A percentile compares a stretch with the other conserved stretches of the same genome.
These are phyloP conservation scores for Scylla paramamosain DNA, from an alignment of 1,140 invertebrate genomes.

Conservation along the genomic window DNA sequence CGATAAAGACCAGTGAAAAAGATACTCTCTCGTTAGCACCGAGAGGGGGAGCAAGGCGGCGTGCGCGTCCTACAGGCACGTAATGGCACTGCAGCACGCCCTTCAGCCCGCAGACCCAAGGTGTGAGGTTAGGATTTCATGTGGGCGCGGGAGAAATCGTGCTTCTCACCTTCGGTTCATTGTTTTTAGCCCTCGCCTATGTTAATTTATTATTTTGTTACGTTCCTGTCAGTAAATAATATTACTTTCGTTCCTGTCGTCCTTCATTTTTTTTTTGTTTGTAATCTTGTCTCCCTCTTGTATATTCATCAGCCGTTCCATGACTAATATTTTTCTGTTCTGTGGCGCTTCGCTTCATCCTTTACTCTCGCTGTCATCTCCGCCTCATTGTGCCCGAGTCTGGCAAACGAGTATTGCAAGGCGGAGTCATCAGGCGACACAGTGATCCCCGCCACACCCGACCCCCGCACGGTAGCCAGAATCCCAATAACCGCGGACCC, in stretches of 20 bases:
- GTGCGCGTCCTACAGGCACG: neutral
- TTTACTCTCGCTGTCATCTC: neutral
- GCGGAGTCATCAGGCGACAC: no score
- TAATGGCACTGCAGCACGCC: neutral
- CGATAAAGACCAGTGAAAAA: neutral
- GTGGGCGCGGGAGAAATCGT: neutral
- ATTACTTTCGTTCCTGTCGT: neutral
- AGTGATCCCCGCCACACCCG: neutral
- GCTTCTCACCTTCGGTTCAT: neutral
- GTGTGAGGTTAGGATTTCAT: neutral
- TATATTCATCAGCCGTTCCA: neutral
- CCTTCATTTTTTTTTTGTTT: neutral
- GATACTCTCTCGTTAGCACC: neutral
- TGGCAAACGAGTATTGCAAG: no score
- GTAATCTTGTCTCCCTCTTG: neutral
- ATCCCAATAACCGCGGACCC: neutral
- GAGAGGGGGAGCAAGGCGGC: neutral
- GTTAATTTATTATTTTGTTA: no score
- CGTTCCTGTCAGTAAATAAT: neutral
- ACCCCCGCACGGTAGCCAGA: neutral
- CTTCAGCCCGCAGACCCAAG: neutral
- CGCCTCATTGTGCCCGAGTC: neutral
- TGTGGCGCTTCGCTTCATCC: neutral
- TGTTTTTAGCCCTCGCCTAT: neutral
- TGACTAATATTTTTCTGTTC: neutral